A percentile compares a stretch with the other conserved stretches of the same genome.
These are phyloP conservation scores for Synergus itoensis DNA, from an alignment of 2,888 invertebrate genomes.

Conservation along the genomic window DNA sequence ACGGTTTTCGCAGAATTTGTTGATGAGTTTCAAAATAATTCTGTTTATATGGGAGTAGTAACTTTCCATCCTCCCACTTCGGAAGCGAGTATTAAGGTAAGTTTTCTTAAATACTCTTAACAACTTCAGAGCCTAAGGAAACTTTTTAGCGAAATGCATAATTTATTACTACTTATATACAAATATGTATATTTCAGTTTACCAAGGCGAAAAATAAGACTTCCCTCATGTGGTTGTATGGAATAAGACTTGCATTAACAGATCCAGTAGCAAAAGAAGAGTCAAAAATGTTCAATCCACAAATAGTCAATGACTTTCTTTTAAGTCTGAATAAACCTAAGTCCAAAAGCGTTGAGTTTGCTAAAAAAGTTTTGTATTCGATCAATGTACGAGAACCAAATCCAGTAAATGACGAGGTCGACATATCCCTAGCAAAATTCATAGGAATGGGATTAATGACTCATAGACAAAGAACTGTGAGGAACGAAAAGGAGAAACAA, in stretches of 20 bases:
- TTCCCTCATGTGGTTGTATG: conserved; percentile 75
- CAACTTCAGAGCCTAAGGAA: neutral
- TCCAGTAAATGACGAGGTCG: conserved; percentile 47
- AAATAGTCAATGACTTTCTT: conserved; percentile 66
- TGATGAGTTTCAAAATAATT: conserved; percentile 74
- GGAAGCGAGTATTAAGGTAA: conserved; percentile 73
- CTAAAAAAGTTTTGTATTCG: conserved; percentile 55
- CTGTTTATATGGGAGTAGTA: conserved; percentile 72
- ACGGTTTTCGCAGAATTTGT: conserved; percentile 74
- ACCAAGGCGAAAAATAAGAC: conserved; percentile 71
- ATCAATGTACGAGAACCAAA: conserved; percentile 48
- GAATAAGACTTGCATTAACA: conserved; percentile 72
- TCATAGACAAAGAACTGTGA: conserved; percentile 36
- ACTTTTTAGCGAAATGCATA: neutral
- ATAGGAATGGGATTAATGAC: conserved; percentile 42
- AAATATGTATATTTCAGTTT: conserved; percentile 67
- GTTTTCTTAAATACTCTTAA: conserved; percentile 18
- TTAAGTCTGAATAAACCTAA: conserved; percentile 53
- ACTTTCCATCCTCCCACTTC: conserved; percentile 67
- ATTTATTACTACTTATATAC: conserved; percentile 28
- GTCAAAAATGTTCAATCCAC: conserved; percentile 60
- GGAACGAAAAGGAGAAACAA: conserved; percentile 26
- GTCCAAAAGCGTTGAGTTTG: conserved; percentile 51
- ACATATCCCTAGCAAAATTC: conserved; percentile 50
- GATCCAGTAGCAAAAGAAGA: conserved; percentile 56